Conservation (phyloP, 2,113 vertebrate species). For the Phrynosoma platyrhinos region DNA sequence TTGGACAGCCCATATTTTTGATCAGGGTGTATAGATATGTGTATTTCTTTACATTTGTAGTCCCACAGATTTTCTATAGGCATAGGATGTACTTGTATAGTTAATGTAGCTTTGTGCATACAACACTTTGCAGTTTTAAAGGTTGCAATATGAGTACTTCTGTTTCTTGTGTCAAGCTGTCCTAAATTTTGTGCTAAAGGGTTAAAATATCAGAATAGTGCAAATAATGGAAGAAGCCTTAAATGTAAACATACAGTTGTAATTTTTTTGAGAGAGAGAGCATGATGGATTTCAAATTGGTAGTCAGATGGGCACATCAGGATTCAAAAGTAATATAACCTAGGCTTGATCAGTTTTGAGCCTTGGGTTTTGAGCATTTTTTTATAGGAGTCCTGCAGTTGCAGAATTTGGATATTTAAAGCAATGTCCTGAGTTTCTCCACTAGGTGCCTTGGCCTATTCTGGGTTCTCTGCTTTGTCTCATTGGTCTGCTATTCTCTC, state of each 20-base stretch:
- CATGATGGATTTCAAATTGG: neutral
- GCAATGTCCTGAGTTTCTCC: neutral
- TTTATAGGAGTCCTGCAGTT: neutral
- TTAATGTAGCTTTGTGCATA: neutral
- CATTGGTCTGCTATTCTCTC: conserved; percentile 1
- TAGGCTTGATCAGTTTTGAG: too few relatives aligned
- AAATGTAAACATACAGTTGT: too few relatives aligned
- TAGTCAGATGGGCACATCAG: neutral
- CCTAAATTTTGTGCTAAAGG: neutral
- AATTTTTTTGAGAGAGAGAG: neutral
- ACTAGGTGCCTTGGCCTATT: neutral
- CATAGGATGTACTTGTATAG: neutral
- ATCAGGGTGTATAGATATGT: too few relatives aligned
- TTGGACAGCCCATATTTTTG: too few relatives aligned
- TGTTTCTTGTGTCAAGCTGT: too few relatives aligned
- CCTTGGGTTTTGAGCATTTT: neutral
- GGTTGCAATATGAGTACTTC: too few relatives aligned
- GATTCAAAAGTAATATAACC: too few relatives aligned
- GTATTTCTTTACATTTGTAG: too few relatives aligned
- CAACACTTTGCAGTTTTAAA: too few relatives aligned
- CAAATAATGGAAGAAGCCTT: neutral
- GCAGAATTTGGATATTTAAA: too few relatives aligned
- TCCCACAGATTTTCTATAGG: neutral
- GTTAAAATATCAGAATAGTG: neutral
- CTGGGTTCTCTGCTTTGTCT: neutral